These are phyloP conservation scores for Aplidium turbinatum DNA, from an alignment of 23 tunicate genomes.

Conservation along the genomic window DNA sequence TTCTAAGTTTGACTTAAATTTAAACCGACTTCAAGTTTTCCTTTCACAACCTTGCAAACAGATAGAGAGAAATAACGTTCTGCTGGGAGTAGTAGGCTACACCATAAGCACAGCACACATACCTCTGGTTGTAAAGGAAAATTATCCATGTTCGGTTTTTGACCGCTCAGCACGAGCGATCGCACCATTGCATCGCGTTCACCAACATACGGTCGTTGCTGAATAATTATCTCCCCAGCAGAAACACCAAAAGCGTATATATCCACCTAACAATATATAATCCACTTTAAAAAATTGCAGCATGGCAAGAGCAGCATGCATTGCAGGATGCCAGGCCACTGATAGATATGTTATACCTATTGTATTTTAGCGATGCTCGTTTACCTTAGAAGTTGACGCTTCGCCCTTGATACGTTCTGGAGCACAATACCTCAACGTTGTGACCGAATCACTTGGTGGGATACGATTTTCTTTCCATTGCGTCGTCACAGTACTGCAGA, in stretches of 20 bases:
- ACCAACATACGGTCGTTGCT: neutral
- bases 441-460: neutral
- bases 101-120: no score
- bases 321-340: neutral
- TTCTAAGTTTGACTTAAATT: no score
- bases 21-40: no score
- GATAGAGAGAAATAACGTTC: no score
- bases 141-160: neutral
- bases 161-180: neutral
- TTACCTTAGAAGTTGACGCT: neutral
- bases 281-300: neutral
- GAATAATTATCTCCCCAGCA: neutral
- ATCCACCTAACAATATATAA: no score
- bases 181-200: neutral
- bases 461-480: neutral
- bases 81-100: no score
- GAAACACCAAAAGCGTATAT: neutral
- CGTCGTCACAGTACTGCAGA: neutral
- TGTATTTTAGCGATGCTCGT: neutral
- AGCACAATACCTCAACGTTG: neutral
- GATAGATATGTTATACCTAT: neutral
- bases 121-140: no score
- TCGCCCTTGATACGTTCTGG: neutral
- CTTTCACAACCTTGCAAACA: no score
- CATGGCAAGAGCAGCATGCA: neutral